Conservation (phyloP, 2,888 invertebrate species). For the Hanleya hanleyi region DNA sequence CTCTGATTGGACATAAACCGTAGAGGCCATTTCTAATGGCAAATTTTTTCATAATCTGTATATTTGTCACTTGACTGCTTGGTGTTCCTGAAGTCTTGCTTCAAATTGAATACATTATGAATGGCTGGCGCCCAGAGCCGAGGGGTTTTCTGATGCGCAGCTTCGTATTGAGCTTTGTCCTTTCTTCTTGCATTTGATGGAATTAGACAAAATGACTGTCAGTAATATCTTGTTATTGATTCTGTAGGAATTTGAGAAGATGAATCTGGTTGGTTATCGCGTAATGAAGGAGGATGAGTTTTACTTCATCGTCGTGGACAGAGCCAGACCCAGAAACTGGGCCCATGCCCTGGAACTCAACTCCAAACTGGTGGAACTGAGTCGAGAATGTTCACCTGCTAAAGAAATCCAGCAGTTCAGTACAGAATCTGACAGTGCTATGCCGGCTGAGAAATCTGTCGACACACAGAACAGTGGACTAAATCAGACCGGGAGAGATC, state of each 20-base stretch:
- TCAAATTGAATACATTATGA: too few relatives aligned
- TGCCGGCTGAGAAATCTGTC: neutral
- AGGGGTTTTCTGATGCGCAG: too few relatives aligned
- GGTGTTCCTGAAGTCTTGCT: too few relatives aligned
- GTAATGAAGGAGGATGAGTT: conserved; percentile 77
- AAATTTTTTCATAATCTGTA: too few relatives aligned
- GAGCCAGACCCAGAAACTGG: conserved; percentile 43
- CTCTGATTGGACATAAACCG: too few relatives aligned
- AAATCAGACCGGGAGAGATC: conserved; percentile 9
- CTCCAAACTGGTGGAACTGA: conserved; percentile 46
- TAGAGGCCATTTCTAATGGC: too few relatives aligned
- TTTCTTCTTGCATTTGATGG: too few relatives aligned
- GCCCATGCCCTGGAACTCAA: conserved; percentile 53
- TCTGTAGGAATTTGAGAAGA: conserved; percentile 77
- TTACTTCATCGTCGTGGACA: conserved; percentile 77
- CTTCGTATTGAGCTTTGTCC: too few relatives aligned
- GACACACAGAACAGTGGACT: neutral
- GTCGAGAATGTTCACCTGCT: conserved; percentile 32
- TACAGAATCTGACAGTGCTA: neutral
- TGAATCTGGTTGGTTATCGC: conserved; percentile 78
- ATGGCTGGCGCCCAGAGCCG: too few relatives aligned
- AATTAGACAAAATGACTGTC: too few relatives aligned
- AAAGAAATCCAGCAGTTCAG: conserved; percentile 6
- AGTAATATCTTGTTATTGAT: too few relatives aligned
- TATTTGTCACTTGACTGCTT: too few relatives aligned